phyloP scores from a whole-genome alignment of 2,113 vertebrate genomes.

The Pterocles orientalis region DNA sequence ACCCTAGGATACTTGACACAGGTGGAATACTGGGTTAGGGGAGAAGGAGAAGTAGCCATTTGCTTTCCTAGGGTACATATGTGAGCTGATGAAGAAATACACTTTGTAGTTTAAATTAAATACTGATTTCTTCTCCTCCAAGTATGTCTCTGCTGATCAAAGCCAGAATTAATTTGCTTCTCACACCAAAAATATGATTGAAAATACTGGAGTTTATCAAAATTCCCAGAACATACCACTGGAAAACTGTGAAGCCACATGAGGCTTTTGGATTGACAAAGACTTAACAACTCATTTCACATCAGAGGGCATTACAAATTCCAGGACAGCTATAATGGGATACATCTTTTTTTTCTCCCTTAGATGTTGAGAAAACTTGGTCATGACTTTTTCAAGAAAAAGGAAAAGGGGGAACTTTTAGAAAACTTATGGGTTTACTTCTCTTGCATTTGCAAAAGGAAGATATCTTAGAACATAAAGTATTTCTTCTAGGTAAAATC shows the following conservation, averaged over 20 bases:
- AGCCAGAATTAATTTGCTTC: not conserved
- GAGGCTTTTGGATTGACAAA: not conserved
- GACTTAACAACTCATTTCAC: not conserved
- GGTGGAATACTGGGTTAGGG: rapidly evolving
- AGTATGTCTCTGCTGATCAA: not conserved
- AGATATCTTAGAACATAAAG: rapidly evolving
- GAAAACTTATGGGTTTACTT: not conserved
- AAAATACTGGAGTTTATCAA: not conserved
- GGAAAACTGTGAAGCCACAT: not conserved
- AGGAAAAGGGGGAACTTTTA: not conserved
- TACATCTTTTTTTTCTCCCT: not conserved
- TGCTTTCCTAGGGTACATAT: not conserved
- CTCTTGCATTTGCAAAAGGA: not conserved
- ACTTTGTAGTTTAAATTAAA: not conserved
- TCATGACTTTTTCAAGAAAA: not conserved
- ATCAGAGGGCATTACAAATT: not conserved
- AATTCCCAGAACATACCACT: not conserved
- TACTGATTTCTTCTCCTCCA: not conserved
- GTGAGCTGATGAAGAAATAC: not conserved
- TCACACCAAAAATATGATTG: not conserved
- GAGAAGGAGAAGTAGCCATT: not conserved
- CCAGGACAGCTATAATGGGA: not conserved
- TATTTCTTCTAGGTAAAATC: not conserved
- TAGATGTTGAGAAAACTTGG: not conserved
- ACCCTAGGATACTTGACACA: not conserved